phyloP scores from a whole-genome alignment of 2,797 vertebrate species.

The Carduelis carduelis region DNA sequence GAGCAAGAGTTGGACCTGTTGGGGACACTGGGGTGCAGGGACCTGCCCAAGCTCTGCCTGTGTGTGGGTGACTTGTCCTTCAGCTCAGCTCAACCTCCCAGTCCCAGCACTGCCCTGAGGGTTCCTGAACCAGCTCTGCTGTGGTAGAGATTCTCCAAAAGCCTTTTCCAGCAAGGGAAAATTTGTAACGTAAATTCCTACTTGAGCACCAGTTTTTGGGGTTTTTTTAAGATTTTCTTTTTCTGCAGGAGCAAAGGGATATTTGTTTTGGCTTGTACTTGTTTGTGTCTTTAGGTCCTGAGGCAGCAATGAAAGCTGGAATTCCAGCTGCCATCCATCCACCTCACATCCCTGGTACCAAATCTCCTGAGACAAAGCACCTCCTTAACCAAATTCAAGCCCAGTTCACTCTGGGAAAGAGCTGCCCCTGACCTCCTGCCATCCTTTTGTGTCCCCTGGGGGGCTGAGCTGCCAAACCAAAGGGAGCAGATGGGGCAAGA shows the following conservation, averaged over 20 bases:
- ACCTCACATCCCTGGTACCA: not conserved
- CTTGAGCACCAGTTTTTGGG: not conserved
- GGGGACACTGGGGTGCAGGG: not conserved
- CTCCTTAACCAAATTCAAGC: not conserved
- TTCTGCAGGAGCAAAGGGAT: not conserved
- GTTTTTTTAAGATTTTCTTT: not conserved
- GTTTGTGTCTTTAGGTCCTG: not conserved
- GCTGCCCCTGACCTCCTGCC: not conserved
- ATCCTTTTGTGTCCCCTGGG: accelerated
- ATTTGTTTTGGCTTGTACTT: not conserved
- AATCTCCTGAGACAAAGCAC: not conserved
- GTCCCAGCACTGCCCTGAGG: accelerated
- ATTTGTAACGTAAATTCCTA: not conserved
- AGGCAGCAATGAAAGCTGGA: not conserved
- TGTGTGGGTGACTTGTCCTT: not conserved
- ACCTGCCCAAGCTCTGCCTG: not conserved
- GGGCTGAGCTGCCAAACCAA: not conserved
- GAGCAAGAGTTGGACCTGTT: not conserved
- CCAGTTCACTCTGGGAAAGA: not conserved
- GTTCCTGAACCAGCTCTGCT: not conserved
- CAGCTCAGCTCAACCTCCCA: not conserved
- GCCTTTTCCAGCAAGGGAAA: not conserved
- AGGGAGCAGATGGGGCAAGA: not conserved
- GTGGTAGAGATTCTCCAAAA: not conserved
- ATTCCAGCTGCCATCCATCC: not conserved